Evolutionary conservation across 1,140 invertebrate species (phyloP).

Genomic region (Bathynomus jamesi): DNA sequence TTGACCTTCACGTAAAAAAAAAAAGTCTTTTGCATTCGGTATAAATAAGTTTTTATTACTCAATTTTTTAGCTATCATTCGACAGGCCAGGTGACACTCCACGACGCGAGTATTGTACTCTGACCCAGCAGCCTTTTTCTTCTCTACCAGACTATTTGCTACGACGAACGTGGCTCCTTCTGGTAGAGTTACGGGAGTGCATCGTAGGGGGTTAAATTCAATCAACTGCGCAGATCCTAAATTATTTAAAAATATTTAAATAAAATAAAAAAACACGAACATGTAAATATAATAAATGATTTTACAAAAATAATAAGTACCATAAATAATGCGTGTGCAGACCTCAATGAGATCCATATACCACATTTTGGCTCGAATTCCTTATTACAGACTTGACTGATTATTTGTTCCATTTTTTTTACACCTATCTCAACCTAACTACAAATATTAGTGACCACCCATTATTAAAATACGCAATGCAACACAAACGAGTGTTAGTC

Average conservation of each 20-base stretch:
- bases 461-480: too few species aligned
- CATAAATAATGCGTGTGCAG: slow-evolving; percentile 1
- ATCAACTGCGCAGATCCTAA: slow-evolving; percentile 78
- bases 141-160: slow-evolving; percentile 77
- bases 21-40: too few species aligned
- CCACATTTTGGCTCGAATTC: neutral
- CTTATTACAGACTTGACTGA: too few species aligned
- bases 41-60: slow-evolving; percentile 43
- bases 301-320: neutral
- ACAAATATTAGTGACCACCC: too few species aligned
- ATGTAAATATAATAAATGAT: neutral
- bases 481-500: too few species aligned
- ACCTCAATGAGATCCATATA: neutral
- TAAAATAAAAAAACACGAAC: neutral
- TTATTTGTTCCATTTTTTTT: too few species aligned
- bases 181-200: slow-evolving; percentile 70
- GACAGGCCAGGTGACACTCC: slow-evolving; percentile 53
- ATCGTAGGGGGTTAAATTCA: slow-evolving; percentile 81
- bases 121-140: slow-evolving; percentile 85
- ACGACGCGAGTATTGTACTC: slow-evolving; percentile 79
- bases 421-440: too few species aligned
- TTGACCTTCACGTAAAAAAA: too few species aligned
- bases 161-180: slow-evolving; percentile 79
- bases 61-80: slow-evolving; percentile 74
- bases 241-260: slow-evolving; percentile 15